These are phyloP conservation scores for Narcine bancroftii DNA, from an alignment of 2,113 vertebrate species.

Conservation along the genomic window DNA sequence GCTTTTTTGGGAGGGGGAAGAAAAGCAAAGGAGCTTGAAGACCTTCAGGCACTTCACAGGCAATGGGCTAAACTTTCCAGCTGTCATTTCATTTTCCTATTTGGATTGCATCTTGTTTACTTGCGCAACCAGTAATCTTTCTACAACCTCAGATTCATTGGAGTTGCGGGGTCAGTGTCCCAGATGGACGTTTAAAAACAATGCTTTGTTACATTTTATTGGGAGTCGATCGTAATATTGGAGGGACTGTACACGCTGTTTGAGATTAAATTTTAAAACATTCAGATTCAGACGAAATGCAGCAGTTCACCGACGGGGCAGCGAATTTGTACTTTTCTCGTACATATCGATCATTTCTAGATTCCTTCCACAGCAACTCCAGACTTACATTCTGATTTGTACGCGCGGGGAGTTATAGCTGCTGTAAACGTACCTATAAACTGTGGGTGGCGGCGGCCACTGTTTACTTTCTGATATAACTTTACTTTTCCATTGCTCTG, in stretches of 20 bases:
- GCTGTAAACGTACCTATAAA: conserved; percentile 39
- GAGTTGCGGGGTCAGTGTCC: neutral
- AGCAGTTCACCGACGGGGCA: conserved; percentile 8
- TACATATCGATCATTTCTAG: neutral
- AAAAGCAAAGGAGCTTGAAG: too few species aligned
- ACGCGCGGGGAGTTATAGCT: conserved; percentile 31
- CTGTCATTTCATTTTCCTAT: neutral
- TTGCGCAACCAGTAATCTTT: neutral
- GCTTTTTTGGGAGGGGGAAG: too few species aligned
- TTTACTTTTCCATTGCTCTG: conserved; percentile 50
- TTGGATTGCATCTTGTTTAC: neutral
- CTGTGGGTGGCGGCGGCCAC: conserved; percentile 42
- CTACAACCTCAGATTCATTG: neutral
- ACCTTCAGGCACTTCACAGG: too few species aligned
- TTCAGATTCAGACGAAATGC: neutral
- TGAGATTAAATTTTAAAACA: neutral
- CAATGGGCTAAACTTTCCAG: too few species aligned
- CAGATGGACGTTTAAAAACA: neutral
- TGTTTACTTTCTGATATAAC: conserved; percentile 63
- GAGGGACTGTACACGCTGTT: neutral
- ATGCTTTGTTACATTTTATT: too few species aligned
- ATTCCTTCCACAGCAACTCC: conserved; percentile 46
- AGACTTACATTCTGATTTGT: conserved; percentile 40
- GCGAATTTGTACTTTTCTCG: neutral
- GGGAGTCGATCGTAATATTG: neutral